A percentile compares a stretch with the other conserved stretches of the same genome.
phyloP scores from a whole-genome alignment of 2,888 invertebrate genomes.

The Cantharis rufa region DNA sequence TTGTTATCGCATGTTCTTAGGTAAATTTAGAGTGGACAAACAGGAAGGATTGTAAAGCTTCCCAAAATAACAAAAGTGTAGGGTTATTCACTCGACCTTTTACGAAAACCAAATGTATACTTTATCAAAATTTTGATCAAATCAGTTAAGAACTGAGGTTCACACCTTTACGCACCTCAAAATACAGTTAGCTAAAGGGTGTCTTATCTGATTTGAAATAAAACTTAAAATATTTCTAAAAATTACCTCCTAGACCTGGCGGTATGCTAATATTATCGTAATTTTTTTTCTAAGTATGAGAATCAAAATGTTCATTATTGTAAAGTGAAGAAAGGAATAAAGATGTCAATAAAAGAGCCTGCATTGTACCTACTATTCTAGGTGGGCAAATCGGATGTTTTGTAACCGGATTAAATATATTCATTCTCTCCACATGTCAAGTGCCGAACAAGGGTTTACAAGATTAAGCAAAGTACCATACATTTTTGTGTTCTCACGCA shows the following conservation, averaged over 20 bases:
- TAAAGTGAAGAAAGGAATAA: not conserved
- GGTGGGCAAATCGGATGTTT: constrained; percentile 35
- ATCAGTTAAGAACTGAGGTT: constrained; percentile 27
- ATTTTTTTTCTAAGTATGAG: not conserved
- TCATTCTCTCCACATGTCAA: constrained; percentile 36
- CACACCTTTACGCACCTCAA: constrained; percentile 29
- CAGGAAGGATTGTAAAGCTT: constrained; percentile 28
- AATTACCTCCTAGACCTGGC: not conserved
- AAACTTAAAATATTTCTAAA: constrained; percentile 14
- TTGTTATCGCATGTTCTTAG: constrained; percentile 1
- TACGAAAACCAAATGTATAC: constrained; percentile 4
- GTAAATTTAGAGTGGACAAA: constrained; percentile 31
- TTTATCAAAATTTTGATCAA: constrained; percentile 35
- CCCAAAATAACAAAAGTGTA: constrained; percentile 8
- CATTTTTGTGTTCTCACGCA: constrained; percentile 31
- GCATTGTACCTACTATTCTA: constrained; percentile 20
- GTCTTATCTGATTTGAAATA: constrained; percentile 33
- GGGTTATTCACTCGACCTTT: constrained; percentile 1
- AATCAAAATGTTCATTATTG: not conserved
- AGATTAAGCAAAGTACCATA: constrained; percentile 33
- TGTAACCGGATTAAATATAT: constrained; percentile 33
- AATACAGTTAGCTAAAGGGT: constrained; percentile 8
- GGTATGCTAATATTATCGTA: not conserved
- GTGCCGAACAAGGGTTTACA: constrained; percentile 41
- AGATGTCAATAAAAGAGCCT: not conserved